These are phyloP conservation scores for Centrocercus urophasianus DNA, from an alignment of 2,113 vertebrate genomes.

Conservation along the genomic window DNA sequence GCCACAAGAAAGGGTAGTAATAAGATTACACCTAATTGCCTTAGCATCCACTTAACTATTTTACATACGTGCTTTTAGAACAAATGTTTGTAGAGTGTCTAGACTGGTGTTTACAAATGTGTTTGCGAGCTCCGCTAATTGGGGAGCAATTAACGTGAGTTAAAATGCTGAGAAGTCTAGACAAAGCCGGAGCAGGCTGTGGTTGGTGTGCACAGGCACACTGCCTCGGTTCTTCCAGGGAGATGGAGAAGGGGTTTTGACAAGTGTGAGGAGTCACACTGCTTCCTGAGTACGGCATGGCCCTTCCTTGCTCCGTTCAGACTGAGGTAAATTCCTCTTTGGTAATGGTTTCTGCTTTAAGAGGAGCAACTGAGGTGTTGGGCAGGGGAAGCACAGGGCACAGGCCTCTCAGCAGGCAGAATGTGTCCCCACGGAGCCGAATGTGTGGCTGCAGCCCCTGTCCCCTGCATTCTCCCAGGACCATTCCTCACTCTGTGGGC, in stretches of 20 bases:
- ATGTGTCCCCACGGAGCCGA: no score
- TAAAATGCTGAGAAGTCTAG: not conserved
- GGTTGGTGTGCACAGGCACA: not conserved
- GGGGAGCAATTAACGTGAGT: conserved; percentile 53
- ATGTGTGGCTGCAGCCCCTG: rapidly evolving
- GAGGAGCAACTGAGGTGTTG: no score
- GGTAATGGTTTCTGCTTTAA: not conserved
- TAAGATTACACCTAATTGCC: conserved; percentile 59
- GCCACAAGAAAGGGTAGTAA: not conserved
- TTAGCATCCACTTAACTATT: conserved; percentile 50
- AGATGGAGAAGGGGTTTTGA: not conserved
- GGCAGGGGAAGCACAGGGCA: no score
- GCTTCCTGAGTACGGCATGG: not conserved
- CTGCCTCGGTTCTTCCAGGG: not conserved
- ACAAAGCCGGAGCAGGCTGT: not conserved
- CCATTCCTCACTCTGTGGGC: no score
- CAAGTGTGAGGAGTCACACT: rapidly evolving
- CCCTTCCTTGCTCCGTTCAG: no score
- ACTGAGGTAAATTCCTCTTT: not conserved
- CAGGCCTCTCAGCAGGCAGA: no score
- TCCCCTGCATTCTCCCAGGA: no score
- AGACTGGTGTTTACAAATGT: conserved; percentile 58
- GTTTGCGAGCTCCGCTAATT: conserved; percentile 53
- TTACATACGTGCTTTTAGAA: conserved; percentile 47
- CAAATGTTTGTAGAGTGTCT: conserved; percentile 64